Conservation (phyloP, 1,140 invertebrate species). For the Batillaria attramentaria region DNA sequence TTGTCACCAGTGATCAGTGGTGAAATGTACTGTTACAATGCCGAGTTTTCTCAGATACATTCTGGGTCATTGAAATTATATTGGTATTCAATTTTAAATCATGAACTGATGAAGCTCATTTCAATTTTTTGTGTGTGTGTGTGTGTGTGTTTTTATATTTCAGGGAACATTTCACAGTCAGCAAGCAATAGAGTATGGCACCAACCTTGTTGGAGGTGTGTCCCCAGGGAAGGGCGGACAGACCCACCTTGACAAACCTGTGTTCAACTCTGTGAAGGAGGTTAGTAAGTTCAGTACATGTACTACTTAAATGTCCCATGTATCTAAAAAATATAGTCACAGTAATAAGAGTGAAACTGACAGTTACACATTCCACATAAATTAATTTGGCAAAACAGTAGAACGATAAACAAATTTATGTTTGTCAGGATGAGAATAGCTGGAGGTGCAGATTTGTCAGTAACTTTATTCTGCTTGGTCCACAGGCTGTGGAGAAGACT, state of each 20-base stretch:
- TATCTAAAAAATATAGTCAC: background rate
- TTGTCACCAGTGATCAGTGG: no score
- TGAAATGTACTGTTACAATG: no score
- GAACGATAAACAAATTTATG: no score
- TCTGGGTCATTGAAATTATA: no score
- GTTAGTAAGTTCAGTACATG: conserved; percentile 69
- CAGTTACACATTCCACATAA: background rate
- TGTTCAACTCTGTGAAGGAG: conserved; percentile 93
- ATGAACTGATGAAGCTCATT: no score
- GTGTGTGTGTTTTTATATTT: no score
- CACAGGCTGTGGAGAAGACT: conserved; percentile 87
- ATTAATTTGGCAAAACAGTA: background rate
- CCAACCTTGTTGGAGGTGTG: conserved; percentile 97
- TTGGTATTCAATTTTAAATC: no score
- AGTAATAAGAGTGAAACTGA: background rate
- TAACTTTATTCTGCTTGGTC: no score
- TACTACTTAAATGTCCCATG: background rate
- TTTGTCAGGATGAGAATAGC: no score
- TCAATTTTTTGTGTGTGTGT: no score
- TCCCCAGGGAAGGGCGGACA: conserved; percentile 97
- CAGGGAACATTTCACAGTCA: conserved; percentile 82
- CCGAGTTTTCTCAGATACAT: no score
- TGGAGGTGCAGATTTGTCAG: no score
- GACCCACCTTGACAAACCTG: conserved; percentile 94
- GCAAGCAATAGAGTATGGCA: conserved; percentile 98